Conservation (phyloP, 2,888 invertebrate genomes). For the Cephus pulcher region DNA sequence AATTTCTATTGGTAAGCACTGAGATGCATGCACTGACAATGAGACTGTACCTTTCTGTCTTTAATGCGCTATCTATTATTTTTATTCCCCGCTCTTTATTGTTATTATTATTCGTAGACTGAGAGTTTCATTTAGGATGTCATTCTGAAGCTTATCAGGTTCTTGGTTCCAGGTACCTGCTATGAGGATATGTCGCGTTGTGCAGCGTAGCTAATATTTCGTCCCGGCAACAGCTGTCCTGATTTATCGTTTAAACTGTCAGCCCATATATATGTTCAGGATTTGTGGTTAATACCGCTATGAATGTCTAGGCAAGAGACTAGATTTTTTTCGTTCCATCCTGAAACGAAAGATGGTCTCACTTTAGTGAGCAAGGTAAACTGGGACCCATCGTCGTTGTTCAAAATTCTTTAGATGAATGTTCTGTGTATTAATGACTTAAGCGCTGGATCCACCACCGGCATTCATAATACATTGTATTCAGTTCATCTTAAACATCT, state of each 20-base stretch:
- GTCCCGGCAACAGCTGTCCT: conserved; percentile 46
- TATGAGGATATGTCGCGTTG: conserved; percentile 59
- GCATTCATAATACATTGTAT: not conserved
- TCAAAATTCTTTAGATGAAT: conserved; percentile 41
- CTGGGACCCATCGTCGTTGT: conserved; percentile 35
- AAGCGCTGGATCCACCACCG: conserved; percentile 34
- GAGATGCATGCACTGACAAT: not conserved
- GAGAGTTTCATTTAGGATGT: conserved; percentile 6
- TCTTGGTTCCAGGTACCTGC: conserved; percentile 64
- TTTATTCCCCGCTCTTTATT: conserved; percentile 8
- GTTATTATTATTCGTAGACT: conserved; percentile 6
- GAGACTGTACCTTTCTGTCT: conserved; percentile 5
- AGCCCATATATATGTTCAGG: conserved; percentile 50
- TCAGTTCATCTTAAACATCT: not conserved
- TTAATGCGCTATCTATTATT: conserved; percentile 7
- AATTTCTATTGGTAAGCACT: not conserved
- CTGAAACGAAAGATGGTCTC: conserved; percentile 43
- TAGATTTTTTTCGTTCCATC: conserved; percentile 40
- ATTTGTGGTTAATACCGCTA: conserved; percentile 50
- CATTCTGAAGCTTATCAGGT: conserved; percentile 40
- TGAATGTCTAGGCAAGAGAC: conserved; percentile 43
- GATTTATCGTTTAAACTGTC: conserved; percentile 50
- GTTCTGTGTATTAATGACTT: conserved; percentile 36
- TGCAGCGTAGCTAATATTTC: conserved; percentile 48
- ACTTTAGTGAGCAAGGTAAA: conserved; percentile 54